These are phyloP conservation scores for Xenopus petersii DNA, from an alignment of 2,797 vertebrate species.

Conservation along the genomic window DNA sequence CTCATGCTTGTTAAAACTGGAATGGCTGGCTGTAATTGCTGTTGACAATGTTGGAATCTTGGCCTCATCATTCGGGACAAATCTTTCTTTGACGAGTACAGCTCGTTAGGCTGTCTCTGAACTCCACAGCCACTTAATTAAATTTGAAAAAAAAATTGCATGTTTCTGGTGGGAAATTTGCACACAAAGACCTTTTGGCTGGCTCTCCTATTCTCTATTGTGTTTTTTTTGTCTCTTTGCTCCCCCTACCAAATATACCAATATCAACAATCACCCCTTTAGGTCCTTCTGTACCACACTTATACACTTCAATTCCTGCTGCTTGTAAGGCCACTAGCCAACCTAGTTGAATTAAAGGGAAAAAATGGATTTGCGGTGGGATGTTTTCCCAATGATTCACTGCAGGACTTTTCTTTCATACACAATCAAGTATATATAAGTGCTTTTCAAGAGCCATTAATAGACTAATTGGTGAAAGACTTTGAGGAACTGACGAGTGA, in stretches of 20 bases:
- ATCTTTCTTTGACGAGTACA: constrained; percentile 89
- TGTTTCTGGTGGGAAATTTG: constrained; percentile 90
- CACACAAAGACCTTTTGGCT: constrained; percentile 89
- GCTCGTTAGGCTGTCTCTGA: constrained; percentile 83
- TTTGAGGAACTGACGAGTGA: constrained; percentile 77
- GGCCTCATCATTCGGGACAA: constrained; percentile 85
- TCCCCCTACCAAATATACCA: constrained; percentile 55
- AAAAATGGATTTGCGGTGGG: constrained; percentile 65
- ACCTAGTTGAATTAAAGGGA: constrained; percentile 74
- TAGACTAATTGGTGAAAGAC: constrained; percentile 72
- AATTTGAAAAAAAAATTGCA: constrained; percentile 76
- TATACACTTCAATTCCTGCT: constrained; percentile 22
- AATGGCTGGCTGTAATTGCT: constrained; percentile 80
- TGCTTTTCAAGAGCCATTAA: constrained; percentile 76
- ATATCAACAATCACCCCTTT: constrained; percentile 36
- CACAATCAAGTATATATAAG: constrained; percentile 76
- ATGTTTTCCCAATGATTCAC: constrained; percentile 79
- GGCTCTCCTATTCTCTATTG: constrained; percentile 57
- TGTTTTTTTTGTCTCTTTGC: constrained; percentile 46
- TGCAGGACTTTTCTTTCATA: constrained; percentile 59
- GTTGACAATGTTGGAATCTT: constrained; percentile 85
- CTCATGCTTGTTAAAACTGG: constrained; percentile 63
- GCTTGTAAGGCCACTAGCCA: constrained; percentile 58
- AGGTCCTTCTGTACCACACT: constrained; percentile 42
- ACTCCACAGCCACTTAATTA: constrained; percentile 93